These are phyloP conservation scores for Rhogogaster chlorosoma DNA, from an alignment of 2,888 invertebrate genomes.

Conservation along the genomic window DNA sequence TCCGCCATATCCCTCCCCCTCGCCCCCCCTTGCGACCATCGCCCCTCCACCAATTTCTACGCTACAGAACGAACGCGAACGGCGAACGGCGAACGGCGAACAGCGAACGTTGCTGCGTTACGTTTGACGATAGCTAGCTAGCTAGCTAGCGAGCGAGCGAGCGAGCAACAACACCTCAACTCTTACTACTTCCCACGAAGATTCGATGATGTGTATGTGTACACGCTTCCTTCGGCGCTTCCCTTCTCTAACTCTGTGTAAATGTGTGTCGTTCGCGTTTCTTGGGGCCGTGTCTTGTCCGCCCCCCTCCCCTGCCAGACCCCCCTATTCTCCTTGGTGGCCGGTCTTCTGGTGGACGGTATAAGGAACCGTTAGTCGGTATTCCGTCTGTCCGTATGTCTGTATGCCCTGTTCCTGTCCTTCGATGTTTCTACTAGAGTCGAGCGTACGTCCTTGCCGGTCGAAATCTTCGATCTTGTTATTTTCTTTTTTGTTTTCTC, in stretches of 20 bases:
- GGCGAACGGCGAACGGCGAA: no score
- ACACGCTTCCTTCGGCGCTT: not conserved
- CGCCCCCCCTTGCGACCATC: slow-evolving; percentile 52
- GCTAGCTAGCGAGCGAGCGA: slow-evolving; percentile 14
- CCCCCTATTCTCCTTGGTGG: slow-evolving; percentile 51
- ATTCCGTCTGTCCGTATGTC: not conserved
- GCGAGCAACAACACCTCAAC: slow-evolving; percentile 14
- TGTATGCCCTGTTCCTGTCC: slow-evolving; percentile 47
- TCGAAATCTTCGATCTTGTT: not conserved
- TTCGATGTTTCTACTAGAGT: not conserved
- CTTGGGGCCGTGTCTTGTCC: slow-evolving; percentile 45
- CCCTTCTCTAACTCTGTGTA: not conserved
- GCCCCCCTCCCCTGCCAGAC: slow-evolving; percentile 54
- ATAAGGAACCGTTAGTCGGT: slow-evolving; percentile 9
- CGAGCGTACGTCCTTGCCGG: slow-evolving; percentile 32
- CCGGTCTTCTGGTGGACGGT: not conserved
- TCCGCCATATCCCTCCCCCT: slow-evolving; percentile 54
- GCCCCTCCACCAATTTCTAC: not conserved
- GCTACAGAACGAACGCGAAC: not conserved
- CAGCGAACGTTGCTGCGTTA: not conserved
- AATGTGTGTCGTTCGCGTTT: slow-evolving; percentile 41
- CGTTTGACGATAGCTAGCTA: not conserved
- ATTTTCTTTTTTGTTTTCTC: not conserved
- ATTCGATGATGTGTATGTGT: not conserved
- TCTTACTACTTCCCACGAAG: slow-evolving; percentile 22